A percentile compares a stretch with the other conserved stretches of the same genome.
Conservation (phyloP, 2,888 invertebrate genomes). For the Microplitis deprimator region DNA sequence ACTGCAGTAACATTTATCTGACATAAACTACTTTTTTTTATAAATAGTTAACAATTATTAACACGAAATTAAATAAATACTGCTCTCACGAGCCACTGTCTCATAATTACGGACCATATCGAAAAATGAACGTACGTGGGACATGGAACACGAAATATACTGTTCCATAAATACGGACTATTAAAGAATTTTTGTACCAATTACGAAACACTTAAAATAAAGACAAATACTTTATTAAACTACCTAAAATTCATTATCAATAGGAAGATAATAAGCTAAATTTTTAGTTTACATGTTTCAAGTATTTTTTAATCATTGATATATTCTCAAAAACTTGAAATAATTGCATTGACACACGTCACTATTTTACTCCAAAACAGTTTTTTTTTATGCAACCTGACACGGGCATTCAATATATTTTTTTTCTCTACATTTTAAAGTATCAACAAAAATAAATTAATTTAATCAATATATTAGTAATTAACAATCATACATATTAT, state of each 20-base stretch:
- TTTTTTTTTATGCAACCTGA: constrained; percentile 18
- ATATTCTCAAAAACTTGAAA: constrained; percentile 21
- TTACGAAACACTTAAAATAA: constrained; percentile 22
- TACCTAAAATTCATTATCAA: constrained; percentile 24
- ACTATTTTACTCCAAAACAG: constrained; percentile 2
- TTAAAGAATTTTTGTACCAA: constrained; percentile 20
- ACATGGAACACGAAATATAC: constrained; percentile 23
- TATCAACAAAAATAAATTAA: constrained; percentile 11
- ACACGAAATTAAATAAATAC: constrained; percentile 21
- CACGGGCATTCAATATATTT: constrained; percentile 21
- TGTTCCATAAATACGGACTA: constrained; percentile 26
- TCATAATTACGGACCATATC: constrained; percentile 21
- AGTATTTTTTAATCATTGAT: constrained; percentile 23
- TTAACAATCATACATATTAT: constrained; percentile 19
- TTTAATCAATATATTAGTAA: constrained; percentile 23
- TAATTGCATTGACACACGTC: constrained; percentile 1
- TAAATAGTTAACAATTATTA: constrained; percentile 26
- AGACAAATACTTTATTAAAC: constrained; percentile 20
- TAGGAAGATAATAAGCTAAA: constrained; percentile 21
- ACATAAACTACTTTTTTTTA: constrained; percentile 18
- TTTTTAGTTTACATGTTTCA: constrained; percentile 15
- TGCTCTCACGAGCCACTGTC: constrained; percentile 17
- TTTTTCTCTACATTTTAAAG: constrained; percentile 21
- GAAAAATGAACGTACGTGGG: constrained; percentile 19
- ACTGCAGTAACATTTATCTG: constrained; percentile 26